Evolutionary conservation across 2,888 invertebrate genomes (phyloP).

Genomic region (Drosophila prostipennis): DNA sequence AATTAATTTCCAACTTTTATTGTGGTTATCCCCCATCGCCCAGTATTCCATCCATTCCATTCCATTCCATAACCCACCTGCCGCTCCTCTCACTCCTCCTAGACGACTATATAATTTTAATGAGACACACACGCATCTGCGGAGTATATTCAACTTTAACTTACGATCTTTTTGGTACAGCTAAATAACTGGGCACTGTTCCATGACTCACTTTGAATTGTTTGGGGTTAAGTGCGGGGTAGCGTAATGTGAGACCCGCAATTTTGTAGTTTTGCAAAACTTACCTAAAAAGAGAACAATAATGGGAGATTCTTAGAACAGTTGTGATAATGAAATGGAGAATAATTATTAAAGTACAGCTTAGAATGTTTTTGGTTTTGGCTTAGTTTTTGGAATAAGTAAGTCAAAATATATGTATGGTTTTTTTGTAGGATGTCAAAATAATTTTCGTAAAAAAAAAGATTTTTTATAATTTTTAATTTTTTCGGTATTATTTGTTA

Average conservation of each 20-base stretch:
- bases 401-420: no score
- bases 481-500: no score
- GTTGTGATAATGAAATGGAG: not conserved
- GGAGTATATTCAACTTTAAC: slow-evolving; percentile 63
- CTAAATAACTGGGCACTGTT: slow-evolving; percentile 40
- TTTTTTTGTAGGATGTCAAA: not conserved
- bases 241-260: slow-evolving; percentile 15
- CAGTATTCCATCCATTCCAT: not conserved
- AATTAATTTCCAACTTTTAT: slow-evolving; percentile 69
- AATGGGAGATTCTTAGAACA: slow-evolving; percentile 13
- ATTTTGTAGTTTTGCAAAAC: slow-evolving; percentile 20
- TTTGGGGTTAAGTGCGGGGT: slow-evolving; percentile 24
- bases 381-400: not conserved
- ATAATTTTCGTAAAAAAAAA: no score
- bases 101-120: slow-evolving; percentile 62
- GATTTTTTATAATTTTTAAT: no score
- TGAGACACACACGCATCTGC: slow-evolving; percentile 57
- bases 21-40: slow-evolving; percentile 51
- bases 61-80: not conserved
- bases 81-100: slow-evolving; percentile 9
- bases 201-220: slow-evolving; percentile 48
- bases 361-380: not conserved
- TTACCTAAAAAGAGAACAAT: slow-evolving; percentile 43
- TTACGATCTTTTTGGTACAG: slow-evolving; percentile 51
- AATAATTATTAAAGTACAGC: not conserved